These are phyloP conservation scores for Eleginops maclovinus DNA, from an alignment of 2,113 vertebrate genomes.

Conservation along the genomic window DNA sequence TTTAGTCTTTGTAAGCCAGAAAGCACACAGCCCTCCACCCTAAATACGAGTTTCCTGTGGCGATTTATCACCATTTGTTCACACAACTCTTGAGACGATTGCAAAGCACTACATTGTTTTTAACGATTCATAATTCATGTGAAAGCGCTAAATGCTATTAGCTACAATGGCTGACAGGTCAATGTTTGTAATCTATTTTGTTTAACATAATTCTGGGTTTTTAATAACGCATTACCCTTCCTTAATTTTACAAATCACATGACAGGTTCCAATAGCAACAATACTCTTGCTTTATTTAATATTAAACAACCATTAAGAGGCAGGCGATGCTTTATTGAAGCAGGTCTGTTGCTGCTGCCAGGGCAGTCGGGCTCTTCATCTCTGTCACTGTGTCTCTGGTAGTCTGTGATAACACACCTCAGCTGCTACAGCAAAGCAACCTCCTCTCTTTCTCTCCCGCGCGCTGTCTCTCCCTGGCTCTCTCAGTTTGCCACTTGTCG, in stretches of 20 bases:
- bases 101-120: neutral
- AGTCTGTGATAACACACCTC: slow-evolving; percentile 34
- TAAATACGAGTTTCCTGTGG: slow-evolving; percentile 20
- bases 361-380: slow-evolving; percentile 37
- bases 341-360: no score
- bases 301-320: slow-evolving; percentile 61
- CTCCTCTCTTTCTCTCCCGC: neutral
- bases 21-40: neutral
- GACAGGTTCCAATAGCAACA: slow-evolving; percentile 22
- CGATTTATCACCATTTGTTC: slow-evolving; percentile 32
- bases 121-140: slow-evolving; percentile 4
- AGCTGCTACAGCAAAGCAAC: slow-evolving; percentile 26
- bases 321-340: slow-evolving; percentile 29
- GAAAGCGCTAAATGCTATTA: neutral
- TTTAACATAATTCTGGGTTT: slow-evolving; percentile 25
- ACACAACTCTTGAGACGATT: neutral
- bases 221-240: slow-evolving; percentile 53
- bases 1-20: slow-evolving; percentile 14
- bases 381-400: slow-evolving; percentile 29
- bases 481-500: slow-evolving; percentile 27
- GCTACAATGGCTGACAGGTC: neutral
- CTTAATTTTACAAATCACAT: slow-evolving; percentile 34
- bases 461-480: neutral
- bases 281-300: slow-evolving; percentile 36
- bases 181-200: slow-evolving; percentile 25